Evolutionary conservation across 1,140 invertebrate species (phyloP).

Genomic region (Trichonephila clavata): DNA sequence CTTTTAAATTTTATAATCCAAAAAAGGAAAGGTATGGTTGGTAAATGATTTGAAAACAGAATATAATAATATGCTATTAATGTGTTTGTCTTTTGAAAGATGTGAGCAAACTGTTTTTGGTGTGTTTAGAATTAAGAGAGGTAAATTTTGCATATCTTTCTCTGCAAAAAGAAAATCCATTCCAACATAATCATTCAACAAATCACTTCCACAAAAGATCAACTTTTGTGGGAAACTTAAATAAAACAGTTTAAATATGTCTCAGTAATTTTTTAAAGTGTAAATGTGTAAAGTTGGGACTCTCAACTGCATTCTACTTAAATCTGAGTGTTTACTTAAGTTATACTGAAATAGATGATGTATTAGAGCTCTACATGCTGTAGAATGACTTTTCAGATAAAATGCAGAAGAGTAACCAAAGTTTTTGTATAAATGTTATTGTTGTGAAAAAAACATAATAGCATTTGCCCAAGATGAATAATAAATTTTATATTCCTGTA

Average conservation of each 20-base stretch:
- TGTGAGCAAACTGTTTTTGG: background rate
- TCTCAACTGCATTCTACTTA: constrained; percentile 10
- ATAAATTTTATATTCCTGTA: too few relatives aligned
- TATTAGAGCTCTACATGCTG: background rate
- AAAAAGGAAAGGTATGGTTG: background rate
- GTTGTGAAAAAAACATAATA: too few relatives aligned
- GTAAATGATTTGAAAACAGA: background rate
- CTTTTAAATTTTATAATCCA: background rate
- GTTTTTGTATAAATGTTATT: background rate
- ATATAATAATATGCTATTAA: background rate
- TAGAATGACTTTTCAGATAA: constrained; percentile 4
- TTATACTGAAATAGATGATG: background rate
- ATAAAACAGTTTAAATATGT: background rate
- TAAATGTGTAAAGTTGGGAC: constrained; percentile 36
- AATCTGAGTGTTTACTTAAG: background rate
- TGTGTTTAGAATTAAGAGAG: background rate
- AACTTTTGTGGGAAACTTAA: constrained; percentile 19
- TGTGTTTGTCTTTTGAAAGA: background rate
- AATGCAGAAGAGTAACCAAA: background rate
- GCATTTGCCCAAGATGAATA: too few relatives aligned
- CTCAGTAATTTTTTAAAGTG: constrained; percentile 3
- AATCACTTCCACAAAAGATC: background rate
- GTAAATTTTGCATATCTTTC: background rate
- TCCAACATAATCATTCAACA: background rate
- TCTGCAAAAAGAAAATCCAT: background rate